Evolutionary conservation across 1,140 invertebrate species (phyloP).

Genomic region (Euwallacea fornicatus): DNA sequence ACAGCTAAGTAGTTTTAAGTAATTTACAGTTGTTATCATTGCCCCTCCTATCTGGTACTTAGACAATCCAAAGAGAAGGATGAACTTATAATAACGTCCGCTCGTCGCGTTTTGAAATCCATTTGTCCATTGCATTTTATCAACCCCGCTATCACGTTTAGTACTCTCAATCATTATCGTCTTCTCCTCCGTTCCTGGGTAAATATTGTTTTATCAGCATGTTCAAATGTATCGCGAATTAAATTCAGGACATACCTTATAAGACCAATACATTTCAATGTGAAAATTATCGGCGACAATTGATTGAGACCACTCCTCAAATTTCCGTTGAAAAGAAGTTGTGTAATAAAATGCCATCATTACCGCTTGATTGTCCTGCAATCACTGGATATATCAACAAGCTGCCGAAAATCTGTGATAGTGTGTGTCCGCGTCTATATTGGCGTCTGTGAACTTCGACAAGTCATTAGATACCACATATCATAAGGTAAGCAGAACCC

Average conservation of each 20-base stretch:
- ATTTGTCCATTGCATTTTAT: constrained; percentile 23
- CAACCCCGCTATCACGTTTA: constrained; percentile 8
- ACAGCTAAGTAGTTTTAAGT: constrained; percentile 7
- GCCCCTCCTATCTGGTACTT: constrained; percentile 11
- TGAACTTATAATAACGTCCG: constrained; percentile 16
- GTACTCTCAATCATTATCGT: constrained; percentile 2
- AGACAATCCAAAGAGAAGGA: constrained; percentile 25
- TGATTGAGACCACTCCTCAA: constrained; percentile 25
- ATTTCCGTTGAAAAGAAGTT: not conserved
- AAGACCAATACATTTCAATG: not conserved
- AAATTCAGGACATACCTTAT: not conserved
- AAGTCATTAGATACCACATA: too few species aligned
- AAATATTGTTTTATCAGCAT: constrained; percentile 10
- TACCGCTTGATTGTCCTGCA: not conserved
- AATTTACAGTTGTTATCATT: constrained; percentile 25
- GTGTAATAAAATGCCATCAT: not conserved
- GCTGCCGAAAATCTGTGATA: too few species aligned
- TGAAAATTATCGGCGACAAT: constrained; percentile 19
- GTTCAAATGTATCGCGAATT: constrained; percentile 20
- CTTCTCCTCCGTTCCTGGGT: constrained; percentile 21
- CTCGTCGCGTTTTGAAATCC: constrained; percentile 20
- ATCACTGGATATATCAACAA: not conserved
- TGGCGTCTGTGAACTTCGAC: too few species aligned
- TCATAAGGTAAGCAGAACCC: too few species aligned
- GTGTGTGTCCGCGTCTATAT: too few species aligned